These are phyloP conservation scores for Poecilia gillii DNA, from an alignment of 2,797 vertebrate genomes.

Conservation along the genomic window DNA sequence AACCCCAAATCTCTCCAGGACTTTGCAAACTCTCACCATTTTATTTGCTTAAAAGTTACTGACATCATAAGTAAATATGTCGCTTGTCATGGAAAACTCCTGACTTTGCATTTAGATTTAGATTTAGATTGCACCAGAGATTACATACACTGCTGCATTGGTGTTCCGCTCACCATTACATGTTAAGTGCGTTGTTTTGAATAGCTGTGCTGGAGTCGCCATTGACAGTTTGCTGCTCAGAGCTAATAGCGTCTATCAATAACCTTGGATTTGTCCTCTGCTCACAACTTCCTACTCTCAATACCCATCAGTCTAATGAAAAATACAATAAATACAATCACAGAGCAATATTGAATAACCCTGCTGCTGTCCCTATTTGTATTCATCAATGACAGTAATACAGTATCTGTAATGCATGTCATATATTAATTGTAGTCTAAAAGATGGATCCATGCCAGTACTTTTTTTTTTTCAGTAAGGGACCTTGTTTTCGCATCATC, in stretches of 20 bases:
- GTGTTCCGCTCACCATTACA: conserved; percentile 73
- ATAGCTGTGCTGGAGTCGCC: conserved; percentile 60
- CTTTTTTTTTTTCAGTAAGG: conserved; percentile 16
- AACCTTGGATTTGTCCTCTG: conserved; percentile 77
- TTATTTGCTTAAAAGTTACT: conserved; percentile 44
- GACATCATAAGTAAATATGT: conserved; percentile 54
- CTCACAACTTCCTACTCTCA: conserved; percentile 68
- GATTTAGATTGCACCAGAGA: conserved; percentile 52
- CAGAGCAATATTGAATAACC: conserved; percentile 70
- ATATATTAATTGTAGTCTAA: conserved; percentile 64
- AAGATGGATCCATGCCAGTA: conserved; percentile 43
- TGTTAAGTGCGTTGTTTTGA: conserved; percentile 79
- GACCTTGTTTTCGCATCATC: conserved; percentile 21
- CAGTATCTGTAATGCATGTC: conserved; percentile 69
- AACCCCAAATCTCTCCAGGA: conserved; percentile 17
- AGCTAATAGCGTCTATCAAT: conserved; percentile 81
- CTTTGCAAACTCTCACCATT: conserved; percentile 24
- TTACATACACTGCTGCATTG: conserved; percentile 68
- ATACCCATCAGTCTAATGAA: conserved; percentile 77
- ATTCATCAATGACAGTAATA: conserved; percentile 76
- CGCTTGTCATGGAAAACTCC: conserved; percentile 47
- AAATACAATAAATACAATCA: conserved; percentile 80
- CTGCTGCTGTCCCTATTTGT: conserved; percentile 63
- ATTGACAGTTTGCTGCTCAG: conserved; percentile 72
- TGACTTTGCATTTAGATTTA: conserved; percentile 53